Evolutionary conservation across 2,888 invertebrate species (phyloP).

Genomic region (Dasysyrphus tricinctus): DNA sequence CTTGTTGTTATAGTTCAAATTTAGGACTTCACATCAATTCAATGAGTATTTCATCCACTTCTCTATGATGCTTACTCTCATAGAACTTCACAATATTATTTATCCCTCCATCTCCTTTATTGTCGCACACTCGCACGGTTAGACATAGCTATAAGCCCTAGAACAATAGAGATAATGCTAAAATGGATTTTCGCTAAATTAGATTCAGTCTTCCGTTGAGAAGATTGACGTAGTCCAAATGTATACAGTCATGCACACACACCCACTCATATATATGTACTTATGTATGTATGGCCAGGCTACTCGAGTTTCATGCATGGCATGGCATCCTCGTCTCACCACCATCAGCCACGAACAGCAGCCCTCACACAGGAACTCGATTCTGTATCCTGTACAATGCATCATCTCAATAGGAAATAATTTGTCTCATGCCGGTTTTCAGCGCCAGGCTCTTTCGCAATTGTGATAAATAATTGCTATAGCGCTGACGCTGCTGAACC

Average conservation of each 20-base stretch:
- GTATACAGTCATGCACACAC: slow-evolving; percentile 2
- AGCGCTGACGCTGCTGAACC: slow-evolving; percentile 25
- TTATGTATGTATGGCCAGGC: neutral
- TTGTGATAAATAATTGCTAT: slow-evolving; percentile 64
- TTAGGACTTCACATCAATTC: neutral
- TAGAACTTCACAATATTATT: slow-evolving; percentile 10
- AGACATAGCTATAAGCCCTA: slow-evolving; percentile 4
- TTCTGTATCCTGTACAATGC: slow-evolving; percentile 64
- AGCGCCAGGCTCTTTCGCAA: slow-evolving; percentile 19
- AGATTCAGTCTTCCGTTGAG: slow-evolving; percentile 62
- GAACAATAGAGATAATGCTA: slow-evolving; percentile 69
- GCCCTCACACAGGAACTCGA: slow-evolving; percentile 39
- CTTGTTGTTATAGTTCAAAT: neutral
- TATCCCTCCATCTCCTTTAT: slow-evolving; percentile 16
- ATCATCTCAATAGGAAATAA: slow-evolving; percentile 75
- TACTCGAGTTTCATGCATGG: slow-evolving; percentile 12
- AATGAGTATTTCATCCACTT: slow-evolving; percentile 15
- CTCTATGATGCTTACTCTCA: neutral
- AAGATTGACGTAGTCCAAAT: slow-evolving; percentile 42
- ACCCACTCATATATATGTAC: neutral
- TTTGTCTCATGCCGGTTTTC: slow-evolving; percentile 63
- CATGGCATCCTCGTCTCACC: slow-evolving; percentile 37
- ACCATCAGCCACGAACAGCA: slow-evolving; percentile 22
- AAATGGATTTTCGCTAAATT: slow-evolving; percentile 71
- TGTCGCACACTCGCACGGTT: slow-evolving; percentile 31